These are phyloP conservation scores for Aelia acuminata DNA, from an alignment of 2,888 invertebrate genomes.

Conservation along the genomic window DNA sequence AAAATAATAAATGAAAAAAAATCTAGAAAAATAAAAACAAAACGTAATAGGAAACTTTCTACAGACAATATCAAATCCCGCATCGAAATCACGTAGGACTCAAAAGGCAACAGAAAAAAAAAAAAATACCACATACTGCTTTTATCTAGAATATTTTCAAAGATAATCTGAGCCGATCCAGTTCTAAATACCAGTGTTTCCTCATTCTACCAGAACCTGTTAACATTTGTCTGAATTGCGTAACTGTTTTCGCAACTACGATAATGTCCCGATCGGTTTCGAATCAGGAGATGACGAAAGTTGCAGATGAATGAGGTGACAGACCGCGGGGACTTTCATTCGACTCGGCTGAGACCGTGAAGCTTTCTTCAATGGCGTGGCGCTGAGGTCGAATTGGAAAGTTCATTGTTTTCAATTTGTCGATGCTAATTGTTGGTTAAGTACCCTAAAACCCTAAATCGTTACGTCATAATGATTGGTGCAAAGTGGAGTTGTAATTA, in stretches of 20 bases:
- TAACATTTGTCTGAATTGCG: constrained; percentile 22
- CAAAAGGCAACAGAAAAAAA: neutral
- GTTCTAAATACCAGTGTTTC: constrained; percentile 37
- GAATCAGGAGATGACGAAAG: constrained; percentile 34
- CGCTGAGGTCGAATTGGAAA: neutral
- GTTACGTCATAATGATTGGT: neutral
- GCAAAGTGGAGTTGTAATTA: no score
- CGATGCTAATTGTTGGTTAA: neutral
- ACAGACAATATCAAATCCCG: constrained; percentile 1
- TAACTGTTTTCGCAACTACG: constrained; percentile 23
- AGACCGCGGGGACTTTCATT: neutral
- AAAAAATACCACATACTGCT: neutral
- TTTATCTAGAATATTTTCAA: constrained; percentile 14
- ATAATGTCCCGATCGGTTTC: constrained; percentile 31
- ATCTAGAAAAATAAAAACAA: neutral
- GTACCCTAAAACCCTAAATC: neutral
- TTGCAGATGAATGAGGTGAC: constrained; percentile 38
- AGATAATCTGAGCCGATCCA: constrained; percentile 21
- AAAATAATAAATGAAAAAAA: neutral
- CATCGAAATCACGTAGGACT: neutral
- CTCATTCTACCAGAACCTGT: constrained; percentile 39
- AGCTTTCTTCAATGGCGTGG: neutral
- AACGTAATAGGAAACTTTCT: constrained; percentile 8
- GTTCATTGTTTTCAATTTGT: neutral
- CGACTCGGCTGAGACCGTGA: neutral